phyloP scores from a whole-genome alignment of 2,888 invertebrate genomes.

The Escarpia spicata region DNA sequence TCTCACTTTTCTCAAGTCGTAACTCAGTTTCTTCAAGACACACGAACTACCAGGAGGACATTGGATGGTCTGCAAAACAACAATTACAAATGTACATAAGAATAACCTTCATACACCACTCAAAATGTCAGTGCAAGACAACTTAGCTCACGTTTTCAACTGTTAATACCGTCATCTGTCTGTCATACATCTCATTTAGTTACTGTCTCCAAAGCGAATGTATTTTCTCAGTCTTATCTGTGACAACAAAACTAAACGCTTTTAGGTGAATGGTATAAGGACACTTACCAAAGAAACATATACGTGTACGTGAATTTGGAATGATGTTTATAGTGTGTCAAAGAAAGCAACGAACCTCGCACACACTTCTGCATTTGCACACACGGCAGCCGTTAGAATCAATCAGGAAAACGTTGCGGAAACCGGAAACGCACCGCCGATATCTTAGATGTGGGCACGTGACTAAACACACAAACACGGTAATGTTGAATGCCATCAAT shows the following conservation, averaged over 20 bases:
- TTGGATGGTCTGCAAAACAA: background rate
- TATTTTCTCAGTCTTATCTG: background rate
- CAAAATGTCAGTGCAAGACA: too few relatives aligned
- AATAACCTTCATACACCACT: too few relatives aligned
- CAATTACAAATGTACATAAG: background rate
- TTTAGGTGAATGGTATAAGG: background rate
- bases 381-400: background rate
- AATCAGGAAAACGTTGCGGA: background rate
- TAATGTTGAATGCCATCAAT: too few relatives aligned
- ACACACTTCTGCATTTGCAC: background rate
- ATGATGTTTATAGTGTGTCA: background rate
- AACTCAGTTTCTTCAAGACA: background rate
- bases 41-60: background rate
- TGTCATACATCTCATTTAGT: too few relatives aligned
- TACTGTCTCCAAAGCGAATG: background rate
- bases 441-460: background rate
- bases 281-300: background rate
- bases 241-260: background rate
- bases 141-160: too few relatives aligned
- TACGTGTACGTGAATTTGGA: background rate
- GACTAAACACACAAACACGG: background rate
- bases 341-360: background rate
- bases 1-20: background rate
- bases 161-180: too few relatives aligned
- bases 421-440: background rate